Evolutionary conservation across 53 echinoderm and acorn worm species (phyloP).

Genomic region (Holothuria scabra): DNA sequence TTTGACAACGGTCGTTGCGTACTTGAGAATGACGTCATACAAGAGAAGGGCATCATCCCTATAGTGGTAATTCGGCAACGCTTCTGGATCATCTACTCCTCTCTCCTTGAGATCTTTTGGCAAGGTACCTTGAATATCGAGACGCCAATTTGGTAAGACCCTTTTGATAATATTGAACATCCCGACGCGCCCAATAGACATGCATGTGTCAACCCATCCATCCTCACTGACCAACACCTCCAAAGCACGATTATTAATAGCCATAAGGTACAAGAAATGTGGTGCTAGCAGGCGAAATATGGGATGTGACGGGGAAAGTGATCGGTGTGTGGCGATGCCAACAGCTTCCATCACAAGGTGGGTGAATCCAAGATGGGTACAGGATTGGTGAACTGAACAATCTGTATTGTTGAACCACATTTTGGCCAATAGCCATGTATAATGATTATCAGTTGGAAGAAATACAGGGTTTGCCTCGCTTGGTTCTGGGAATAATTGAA

Average conservation of each 20-base stretch:
- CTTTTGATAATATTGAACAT: constrained; percentile 82
- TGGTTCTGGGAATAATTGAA: constrained; percentile 26
- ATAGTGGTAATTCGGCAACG: constrained; percentile 84
- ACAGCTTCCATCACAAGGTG: constrained; percentile 90
- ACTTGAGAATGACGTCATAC: constrained; percentile 73
- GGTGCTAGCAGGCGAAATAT: constrained; percentile 89
- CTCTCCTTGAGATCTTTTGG: constrained; percentile 72
- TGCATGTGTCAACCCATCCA: constrained; percentile 86
- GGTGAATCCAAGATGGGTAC: constrained; percentile 86
- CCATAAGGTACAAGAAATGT: constrained; percentile 89
- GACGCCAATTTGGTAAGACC: constrained; percentile 59
- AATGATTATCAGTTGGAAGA: constrained; percentile 79
- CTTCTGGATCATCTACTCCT: constrained; percentile 86
- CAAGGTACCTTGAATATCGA: constrained; percentile 76
- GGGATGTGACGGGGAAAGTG: constrained; percentile 90
- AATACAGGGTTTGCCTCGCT: constrained; percentile 59
- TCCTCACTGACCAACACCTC: constrained; percentile 70
- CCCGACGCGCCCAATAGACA: constrained; percentile 78
- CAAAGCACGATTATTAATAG: constrained; percentile 91
- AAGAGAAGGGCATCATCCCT: constrained; percentile 82
- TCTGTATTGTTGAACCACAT: constrained; percentile 96
- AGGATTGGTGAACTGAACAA: constrained; percentile 80
- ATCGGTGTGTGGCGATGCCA: constrained; percentile 77
- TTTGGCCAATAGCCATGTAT: constrained; percentile 91
- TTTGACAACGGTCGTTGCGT: constrained; percentile 77